Evolutionary conservation across 2,797 vertebrate genomes (phyloP).

Genomic region (Myripristis jacobus): DNA sequence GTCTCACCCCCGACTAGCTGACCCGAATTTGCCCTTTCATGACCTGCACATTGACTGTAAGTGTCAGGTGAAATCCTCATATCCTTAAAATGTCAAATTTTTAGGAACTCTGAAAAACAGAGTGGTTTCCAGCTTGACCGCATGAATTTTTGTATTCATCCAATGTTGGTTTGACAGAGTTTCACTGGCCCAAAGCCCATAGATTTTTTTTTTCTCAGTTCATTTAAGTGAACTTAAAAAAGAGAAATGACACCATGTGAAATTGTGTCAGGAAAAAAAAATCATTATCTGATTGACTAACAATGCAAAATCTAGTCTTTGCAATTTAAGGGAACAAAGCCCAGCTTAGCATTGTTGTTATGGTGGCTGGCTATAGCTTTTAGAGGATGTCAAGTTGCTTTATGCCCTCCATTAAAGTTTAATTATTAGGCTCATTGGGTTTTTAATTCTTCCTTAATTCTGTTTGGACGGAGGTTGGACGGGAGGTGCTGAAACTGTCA

Average conservation of each 20-base stretch:
- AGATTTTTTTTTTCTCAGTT: too few species aligned
- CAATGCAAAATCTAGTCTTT: background rate
- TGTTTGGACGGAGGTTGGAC: constrained; percentile 68
- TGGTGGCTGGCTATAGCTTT: constrained; percentile 63
- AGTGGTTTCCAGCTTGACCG: too few species aligned
- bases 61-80: too few species aligned
- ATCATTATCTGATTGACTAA: background rate
- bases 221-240: background rate
- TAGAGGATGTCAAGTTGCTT: constrained; percentile 70
- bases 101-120: too few species aligned
- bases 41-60: too few species aligned
- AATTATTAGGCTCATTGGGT: constrained; percentile 82
- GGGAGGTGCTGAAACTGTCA: constrained; percentile 69
- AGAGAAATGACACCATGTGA: constrained; percentile 23
- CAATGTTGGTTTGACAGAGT: too few species aligned
- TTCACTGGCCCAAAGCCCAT: background rate
- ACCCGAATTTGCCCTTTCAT: too few species aligned
- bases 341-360: constrained; percentile 38
- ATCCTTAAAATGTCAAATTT: too few species aligned
- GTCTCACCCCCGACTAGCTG: too few species aligned
- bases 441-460: constrained; percentile 80
- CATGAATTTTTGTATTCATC: too few species aligned
- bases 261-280: background rate
- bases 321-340: constrained; percentile 23
- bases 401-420: constrained; percentile 80